Evolutionary conservation across 2,888 invertebrate genomes (phyloP), one percentile per base, ranked within the genome.

Genomic region (Tiliacea citrago): DNA sequence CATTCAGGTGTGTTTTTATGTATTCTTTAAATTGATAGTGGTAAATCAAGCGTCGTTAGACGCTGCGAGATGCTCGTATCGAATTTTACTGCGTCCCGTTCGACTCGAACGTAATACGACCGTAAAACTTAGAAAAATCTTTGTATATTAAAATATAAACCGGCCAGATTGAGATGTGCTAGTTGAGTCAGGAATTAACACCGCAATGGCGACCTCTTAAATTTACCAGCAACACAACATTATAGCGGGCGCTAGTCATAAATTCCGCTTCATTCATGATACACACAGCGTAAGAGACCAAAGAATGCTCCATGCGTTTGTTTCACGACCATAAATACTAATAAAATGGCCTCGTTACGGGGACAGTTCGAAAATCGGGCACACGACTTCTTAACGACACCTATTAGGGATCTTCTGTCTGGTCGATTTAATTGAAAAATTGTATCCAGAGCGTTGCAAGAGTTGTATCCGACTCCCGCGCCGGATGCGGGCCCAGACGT

Each of bases 401-500:
- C 96, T 96, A 96, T 96, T 96, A 96, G 94, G 95, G 95, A 95
- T 95, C 95, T 95, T 95, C 93, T 95, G 96, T 96, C 96, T 95
- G 95, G 95, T 94, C 93, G 94, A 93, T 95, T 95, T 96, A 96
- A 96, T 96, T 96, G 96, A 96, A 96, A 96, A 96, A 96, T 96
- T 96, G 96, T 96, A 96, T 95, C 94, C 93, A 94, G 94, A 93
- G 94, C 94, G 94, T 91, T 95, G 95, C 95, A 94, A 94, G 96
- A 95, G 95, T 95, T 93, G 96, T 94, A 95, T 95, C 95, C 95
- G 95, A 95, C 91, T 94, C 92, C 92, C 92, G 94, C 94, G 95
- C 93, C 96, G 96, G 96, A 96, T 96, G 96, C 96, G 96, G 96
- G 96, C 96, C 94, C 96, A 96, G 96, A 96, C 96, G 95, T 88